These are phyloP conservation scores for Drosophila algonquin DNA, from an alignment of 2,888 invertebrate species.

Conservation along the genomic window DNA sequence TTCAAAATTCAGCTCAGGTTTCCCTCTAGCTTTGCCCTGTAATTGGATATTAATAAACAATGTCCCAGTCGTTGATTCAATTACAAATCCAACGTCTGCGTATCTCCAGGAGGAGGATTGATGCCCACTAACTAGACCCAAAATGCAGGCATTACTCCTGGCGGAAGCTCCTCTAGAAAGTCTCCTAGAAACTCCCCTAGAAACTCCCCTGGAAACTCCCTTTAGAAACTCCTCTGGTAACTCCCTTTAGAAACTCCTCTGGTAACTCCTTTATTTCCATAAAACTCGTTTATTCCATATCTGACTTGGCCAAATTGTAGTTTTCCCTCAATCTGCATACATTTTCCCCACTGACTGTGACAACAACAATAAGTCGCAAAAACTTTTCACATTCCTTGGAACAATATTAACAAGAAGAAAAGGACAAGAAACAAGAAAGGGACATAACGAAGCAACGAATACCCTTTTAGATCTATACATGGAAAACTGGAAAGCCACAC, in stretches of 20 bases:
- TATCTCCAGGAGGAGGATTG: conserved; percentile 33
- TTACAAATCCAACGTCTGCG: conserved; percentile 29
- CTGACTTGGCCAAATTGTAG: conserved; percentile 7
- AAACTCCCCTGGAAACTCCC: not conserved
- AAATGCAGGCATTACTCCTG: conserved; percentile 35
- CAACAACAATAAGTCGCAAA: conserved; percentile 6
- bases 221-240: not conserved
- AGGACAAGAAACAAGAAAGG: too few species aligned
- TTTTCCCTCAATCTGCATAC: conserved; percentile 60
- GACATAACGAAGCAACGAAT: too few species aligned
- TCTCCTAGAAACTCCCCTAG: not conserved
- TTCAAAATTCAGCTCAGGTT: conserved; percentile 24
- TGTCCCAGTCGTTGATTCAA: conserved; percentile 56
- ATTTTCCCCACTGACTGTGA: conserved; percentile 35
- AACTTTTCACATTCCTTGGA: conserved; percentile 21
- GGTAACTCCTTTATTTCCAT: not conserved
- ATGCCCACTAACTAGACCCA: conserved; percentile 13
- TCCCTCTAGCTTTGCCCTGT: conserved; percentile 1
- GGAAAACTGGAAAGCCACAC: too few species aligned
- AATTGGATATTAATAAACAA: conserved; percentile 59
- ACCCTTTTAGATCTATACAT: too few species aligned
- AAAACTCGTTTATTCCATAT: not conserved
- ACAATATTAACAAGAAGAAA: conserved; percentile 13
- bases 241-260: not conserved
- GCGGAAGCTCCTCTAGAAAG: not conserved